Evolutionary conservation across 2,113 vertebrate genomes (phyloP).

Genomic region (Nycticorax nycticorax): DNA sequence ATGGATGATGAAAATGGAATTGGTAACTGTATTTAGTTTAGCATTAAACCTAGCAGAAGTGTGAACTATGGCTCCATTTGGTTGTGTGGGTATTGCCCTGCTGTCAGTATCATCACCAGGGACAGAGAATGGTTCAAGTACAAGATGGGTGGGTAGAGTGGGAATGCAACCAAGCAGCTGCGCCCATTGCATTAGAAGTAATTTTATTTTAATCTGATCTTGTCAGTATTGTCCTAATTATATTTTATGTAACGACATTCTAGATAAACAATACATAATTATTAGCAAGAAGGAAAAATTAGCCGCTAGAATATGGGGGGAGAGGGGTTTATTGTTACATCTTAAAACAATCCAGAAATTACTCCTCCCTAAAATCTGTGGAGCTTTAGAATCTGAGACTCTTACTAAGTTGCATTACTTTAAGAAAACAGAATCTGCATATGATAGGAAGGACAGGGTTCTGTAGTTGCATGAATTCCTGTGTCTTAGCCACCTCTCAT

Average conservation of each 20-base stretch:
- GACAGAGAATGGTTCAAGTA: not conserved
- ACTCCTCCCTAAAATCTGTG: not conserved
- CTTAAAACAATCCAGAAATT: not conserved
- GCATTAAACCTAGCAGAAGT: not conserved
- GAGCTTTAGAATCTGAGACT: not conserved
- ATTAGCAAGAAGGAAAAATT: not conserved
- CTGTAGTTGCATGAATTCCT: not conserved
- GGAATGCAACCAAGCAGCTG: conserved; percentile 21
- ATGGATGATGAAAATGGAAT: not conserved
- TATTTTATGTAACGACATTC: not conserved
- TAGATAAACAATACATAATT: not conserved
- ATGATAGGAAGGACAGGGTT: not conserved
- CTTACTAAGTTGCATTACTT: not conserved
- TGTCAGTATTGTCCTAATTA: not conserved
- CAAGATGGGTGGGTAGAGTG: not conserved
- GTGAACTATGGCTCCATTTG: not conserved
- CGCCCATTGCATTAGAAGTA: not conserved
- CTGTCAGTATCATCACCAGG: not conserved
- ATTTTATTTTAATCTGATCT: conserved; percentile 36
- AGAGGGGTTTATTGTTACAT: not conserved
- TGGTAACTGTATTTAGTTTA: not conserved
- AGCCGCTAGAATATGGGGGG: not conserved
- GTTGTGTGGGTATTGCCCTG: not conserved
- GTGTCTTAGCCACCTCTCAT: not conserved
- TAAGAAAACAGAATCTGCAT: not conserved